A percentile compares a stretch with the other conserved stretches of the same genome.
phyloP scores from a whole-genome alignment of 2,797 vertebrate genomes.

The Poeciliopsis infans region DNA sequence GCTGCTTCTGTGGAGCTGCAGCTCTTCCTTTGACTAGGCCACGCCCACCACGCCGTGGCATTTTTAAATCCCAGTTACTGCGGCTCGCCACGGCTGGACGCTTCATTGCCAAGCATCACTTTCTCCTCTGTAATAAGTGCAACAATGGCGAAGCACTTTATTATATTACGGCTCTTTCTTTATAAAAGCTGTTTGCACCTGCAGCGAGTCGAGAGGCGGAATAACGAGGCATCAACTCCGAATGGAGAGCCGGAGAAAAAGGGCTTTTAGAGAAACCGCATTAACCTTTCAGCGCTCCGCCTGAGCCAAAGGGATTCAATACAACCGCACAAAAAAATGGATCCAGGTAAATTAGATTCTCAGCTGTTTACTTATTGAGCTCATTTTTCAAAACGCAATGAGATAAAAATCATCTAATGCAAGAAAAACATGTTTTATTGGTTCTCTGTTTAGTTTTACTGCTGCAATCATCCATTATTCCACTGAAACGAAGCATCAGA shows the following conservation, averaged over 20 bases:
- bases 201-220: conserved; percentile 6
- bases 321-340: conserved; percentile 3
- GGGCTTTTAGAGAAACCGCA: conserved; percentile 25
- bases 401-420: background rate
- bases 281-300: conserved; percentile 25
- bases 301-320: background rate
- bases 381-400: background rate
- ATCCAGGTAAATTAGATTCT: background rate
- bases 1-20: background rate
- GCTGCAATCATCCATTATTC: background rate
- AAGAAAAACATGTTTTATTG: background rate
- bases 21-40: background rate
- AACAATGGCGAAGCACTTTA: conserved; percentile 30
- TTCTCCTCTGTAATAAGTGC: conserved; percentile 33
- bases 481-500: background rate
- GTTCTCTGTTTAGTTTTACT: background rate
- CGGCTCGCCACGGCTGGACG: conserved; percentile 45
- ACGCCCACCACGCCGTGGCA: conserved; percentile 23
- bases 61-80: conserved; percentile 47
- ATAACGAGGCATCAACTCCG: conserved; percentile 11
- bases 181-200: conserved; percentile 7
- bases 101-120: conserved; percentile 54
- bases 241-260: background rate
- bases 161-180: conserved; percentile 24
- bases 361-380: conserved; percentile 5